A percentile compares a stretch with the other conserved stretches of the same genome.
Conservation (phyloP, 2,888 invertebrate genomes). For the Bedellia somnulentella region DNA sequence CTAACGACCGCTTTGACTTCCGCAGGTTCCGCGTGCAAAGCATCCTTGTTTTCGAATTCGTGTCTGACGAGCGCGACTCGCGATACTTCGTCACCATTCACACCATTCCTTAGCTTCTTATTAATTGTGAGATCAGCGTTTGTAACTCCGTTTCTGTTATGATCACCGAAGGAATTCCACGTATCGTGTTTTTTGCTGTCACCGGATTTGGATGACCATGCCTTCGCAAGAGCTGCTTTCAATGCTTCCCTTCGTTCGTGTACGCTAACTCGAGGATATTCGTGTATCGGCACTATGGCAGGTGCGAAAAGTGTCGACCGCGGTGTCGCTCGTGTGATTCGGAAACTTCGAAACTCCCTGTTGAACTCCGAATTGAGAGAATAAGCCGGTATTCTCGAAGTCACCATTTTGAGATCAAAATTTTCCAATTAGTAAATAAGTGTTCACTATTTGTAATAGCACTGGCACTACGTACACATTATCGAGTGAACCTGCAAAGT, state of each 20-base stretch:
- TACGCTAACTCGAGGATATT: slow-evolving; percentile 62
- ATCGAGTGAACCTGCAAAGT: slow-evolving; percentile 47
- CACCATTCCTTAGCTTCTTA: no score
- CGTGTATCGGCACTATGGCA: slow-evolving; percentile 62
- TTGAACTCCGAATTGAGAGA: slow-evolving; percentile 65
- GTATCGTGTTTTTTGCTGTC: slow-evolving; percentile 51
- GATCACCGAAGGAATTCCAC: slow-evolving; percentile 42
- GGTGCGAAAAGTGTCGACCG: slow-evolving; percentile 52
- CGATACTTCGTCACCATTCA: slow-evolving; percentile 32
- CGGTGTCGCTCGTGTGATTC: slow-evolving; percentile 53
- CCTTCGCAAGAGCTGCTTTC: slow-evolving; percentile 53
- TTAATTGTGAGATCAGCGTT: no score
- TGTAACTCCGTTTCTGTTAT: slow-evolving; percentile 33
- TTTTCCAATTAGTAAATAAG: slow-evolving; percentile 33
- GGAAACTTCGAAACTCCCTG: slow-evolving; percentile 62
- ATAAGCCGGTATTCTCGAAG: slow-evolving; percentile 66
- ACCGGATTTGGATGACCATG: slow-evolving; percentile 47
- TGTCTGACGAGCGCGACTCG: slow-evolving; percentile 45
- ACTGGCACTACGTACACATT: slow-evolving; percentile 53
- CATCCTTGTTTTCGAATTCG: slow-evolving; percentile 47
- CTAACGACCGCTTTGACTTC: slow-evolving; percentile 30
- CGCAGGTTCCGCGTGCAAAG: slow-evolving; percentile 29
- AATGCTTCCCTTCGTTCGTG: slow-evolving; percentile 55
- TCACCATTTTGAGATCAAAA: slow-evolving; percentile 64
- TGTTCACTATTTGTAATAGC: slow-evolving; percentile 37